Base-by-base conservation (phyloP, 2,888 invertebrate genomes). In the Blastobasis lacticolella region DNA sequence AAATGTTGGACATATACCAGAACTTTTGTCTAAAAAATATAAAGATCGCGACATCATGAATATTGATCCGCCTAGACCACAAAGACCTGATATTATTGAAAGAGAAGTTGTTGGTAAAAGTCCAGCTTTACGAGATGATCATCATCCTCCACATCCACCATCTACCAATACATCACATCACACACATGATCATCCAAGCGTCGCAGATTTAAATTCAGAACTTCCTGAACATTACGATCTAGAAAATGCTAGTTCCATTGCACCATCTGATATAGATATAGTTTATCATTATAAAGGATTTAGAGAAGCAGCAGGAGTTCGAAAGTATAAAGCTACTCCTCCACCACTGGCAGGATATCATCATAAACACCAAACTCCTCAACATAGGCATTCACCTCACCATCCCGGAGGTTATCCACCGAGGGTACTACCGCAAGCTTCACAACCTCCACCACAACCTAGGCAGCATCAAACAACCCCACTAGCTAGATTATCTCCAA, bases 241-340 rank as follows among this genome's bases (percentile, higher is more conserved):
- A 56, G 98, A 98, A 85, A 98, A 98, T 80, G 97, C 98, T 1
- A 97, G 97, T 76, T 97, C 97, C 0, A 98, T 98, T 62, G 98
- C 98, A 0, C 98, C 98, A 0, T 97, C 97, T 3, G 98, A 98
- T 73, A 97, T 97, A 60, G 98, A 98, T 73, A 96, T 98, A 57
- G 96, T 97, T 8, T 97, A 97, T 69, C 98, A 98, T 76, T 98
- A 98, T 74, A 97, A 97, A 87, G 96, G 95, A 8, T 97, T 96
- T 75, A 90, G 97, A 37, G 96, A 97, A 82, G 93, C 92, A 47
- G 92, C 91, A 3, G 95, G 95, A 1, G 92, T 94, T 56, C 89
- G 96, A 46, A 96, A 96, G 78, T 96, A 96, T 73, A 96, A 96
- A 81, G 94, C 95, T 4, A 95, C 95, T 4, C 94, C 95, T 4